These are phyloP conservation scores for Ichneumoninae sp. DNA, from an alignment of 2,888 invertebrate genomes.

Conservation along the genomic window DNA sequence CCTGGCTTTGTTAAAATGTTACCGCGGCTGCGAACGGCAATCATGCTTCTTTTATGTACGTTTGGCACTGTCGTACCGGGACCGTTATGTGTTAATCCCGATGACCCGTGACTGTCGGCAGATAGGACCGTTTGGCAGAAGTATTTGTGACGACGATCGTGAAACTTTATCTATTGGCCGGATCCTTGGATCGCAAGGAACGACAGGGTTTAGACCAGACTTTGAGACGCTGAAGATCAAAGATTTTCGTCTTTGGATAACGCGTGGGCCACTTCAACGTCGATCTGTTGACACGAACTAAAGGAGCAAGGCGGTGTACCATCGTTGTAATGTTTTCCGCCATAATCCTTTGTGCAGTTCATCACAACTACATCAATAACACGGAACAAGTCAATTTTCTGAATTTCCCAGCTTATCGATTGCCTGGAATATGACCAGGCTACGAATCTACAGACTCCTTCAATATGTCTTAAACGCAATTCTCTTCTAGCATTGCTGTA, in stretches of 20 bases:
- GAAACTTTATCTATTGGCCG: not conserved
- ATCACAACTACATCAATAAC: not conserved
- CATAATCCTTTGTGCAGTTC: not conserved
- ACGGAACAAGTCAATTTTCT: not conserved
- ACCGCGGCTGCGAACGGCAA: not conserved
- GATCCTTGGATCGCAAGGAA: not conserved
- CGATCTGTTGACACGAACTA: not conserved
- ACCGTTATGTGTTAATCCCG: not conserved
- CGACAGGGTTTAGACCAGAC: not conserved
- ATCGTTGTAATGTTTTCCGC: not conserved
- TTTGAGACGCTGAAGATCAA: not conserved
- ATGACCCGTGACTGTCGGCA: not conserved
- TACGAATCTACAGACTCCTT: not conserved
- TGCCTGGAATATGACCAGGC: not conserved
- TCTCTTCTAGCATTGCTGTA: not conserved
- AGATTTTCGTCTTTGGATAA: not conserved
- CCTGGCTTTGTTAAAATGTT: slow-evolving; percentile 27
- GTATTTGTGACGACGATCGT: not conserved
- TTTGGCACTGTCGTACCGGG: not conserved
- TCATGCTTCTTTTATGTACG: slow-evolving; percentile 13
- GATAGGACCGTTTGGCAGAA: not conserved
- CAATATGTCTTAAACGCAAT: not conserved
- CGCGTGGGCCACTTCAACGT: not conserved
- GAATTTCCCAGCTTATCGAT: not conserved
- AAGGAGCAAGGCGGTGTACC: not conserved